Percentiles rank a stretch among this genome's conserved stretches.
Conservation (phyloP, 2,797 vertebrate genomes). For the Chaenodraco wilsoni region DNA sequence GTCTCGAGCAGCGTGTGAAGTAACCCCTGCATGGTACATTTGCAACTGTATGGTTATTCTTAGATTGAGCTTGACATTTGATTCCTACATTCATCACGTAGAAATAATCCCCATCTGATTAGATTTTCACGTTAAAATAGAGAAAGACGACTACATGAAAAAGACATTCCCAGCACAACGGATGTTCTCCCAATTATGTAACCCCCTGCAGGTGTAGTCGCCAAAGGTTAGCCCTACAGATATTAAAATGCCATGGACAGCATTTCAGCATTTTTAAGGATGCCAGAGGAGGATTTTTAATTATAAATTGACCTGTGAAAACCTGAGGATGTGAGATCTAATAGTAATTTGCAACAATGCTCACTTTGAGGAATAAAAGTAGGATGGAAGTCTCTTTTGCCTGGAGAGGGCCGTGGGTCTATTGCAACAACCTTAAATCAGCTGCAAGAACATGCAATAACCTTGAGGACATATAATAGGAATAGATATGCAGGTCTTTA, state of each 20-base stretch:
- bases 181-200: slow-evolving; percentile 20
- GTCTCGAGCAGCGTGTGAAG: slow-evolving; percentile 46
- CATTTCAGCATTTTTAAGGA: slow-evolving; percentile 35
- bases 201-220: slow-evolving; percentile 35
- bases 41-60: slow-evolving; percentile 56
- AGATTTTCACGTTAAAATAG: slow-evolving; percentile 39
- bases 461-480: neutral
- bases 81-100: slow-evolving; percentile 54
- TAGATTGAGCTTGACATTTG: slow-evolving; percentile 64
- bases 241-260: slow-evolving; percentile 66
- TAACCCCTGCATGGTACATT: slow-evolving; percentile 50
- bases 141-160: slow-evolving; percentile 23
- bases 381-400: slow-evolving; percentile 19
- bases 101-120: slow-evolving; percentile 47
- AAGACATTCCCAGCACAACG: slow-evolving; percentile 42
- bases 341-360: slow-evolving; percentile 36
- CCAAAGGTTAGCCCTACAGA: slow-evolving; percentile 65
- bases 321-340: slow-evolving; percentile 42
- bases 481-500: neutral
- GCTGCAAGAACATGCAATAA: slow-evolving; percentile 2
- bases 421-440: slow-evolving; percentile 19
- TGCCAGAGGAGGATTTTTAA: slow-evolving; percentile 65
- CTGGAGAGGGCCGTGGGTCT: slow-evolving; percentile 1
- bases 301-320: slow-evolving; percentile 68
- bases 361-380: slow-evolving; percentile 49